These are phyloP conservation scores for Pachydiplax longipennis DNA, from an alignment of 2,888 invertebrate genomes.

Conservation along the genomic window DNA sequence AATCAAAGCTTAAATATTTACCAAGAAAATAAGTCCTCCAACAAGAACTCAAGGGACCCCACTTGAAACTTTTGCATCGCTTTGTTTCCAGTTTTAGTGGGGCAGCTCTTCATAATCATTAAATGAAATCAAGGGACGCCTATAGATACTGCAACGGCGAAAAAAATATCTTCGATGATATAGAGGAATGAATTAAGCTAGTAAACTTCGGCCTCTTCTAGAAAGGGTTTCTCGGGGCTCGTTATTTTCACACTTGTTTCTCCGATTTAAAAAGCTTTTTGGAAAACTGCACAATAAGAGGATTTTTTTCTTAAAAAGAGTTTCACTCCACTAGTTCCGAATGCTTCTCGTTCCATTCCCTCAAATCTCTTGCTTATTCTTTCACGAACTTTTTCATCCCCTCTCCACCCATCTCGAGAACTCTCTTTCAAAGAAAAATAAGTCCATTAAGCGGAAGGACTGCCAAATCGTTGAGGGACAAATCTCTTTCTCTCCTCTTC, in stretches of 20 bases:
- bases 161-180: background rate
- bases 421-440: background rate
- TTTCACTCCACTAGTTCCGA: background rate
- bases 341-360: background rate
- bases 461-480: background rate
- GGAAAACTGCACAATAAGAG: background rate
- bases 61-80: background rate
- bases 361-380: background rate
- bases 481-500: background rate
- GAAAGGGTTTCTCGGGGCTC: background rate
- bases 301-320: background rate
- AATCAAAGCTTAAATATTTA: no score
- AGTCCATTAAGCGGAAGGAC: constrained; percentile 1
- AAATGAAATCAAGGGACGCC: background rate
- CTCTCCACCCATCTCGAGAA: background rate
- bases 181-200: background rate
- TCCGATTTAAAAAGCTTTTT: background rate
- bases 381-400: background rate
- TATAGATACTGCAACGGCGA: background rate
- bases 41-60: background rate
- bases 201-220: background rate
- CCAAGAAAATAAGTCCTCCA: no score
- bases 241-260: background rate
- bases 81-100: background rate
- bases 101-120: background rate